phyloP scores from a whole-genome alignment of 2,888 invertebrate species.

The Archips crataeganus region DNA sequence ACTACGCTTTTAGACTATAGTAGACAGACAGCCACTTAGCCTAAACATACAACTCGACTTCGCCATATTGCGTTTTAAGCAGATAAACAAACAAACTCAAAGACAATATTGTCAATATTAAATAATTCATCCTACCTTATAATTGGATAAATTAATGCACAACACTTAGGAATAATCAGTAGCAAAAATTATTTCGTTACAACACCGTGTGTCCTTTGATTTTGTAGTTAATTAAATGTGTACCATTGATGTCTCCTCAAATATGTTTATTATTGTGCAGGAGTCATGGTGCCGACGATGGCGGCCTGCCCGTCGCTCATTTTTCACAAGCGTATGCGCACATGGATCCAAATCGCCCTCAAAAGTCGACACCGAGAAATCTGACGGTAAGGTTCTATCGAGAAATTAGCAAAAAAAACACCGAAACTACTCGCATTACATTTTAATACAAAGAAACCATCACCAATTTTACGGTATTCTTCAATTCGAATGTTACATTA shows the following conservation, averaged over 20 bases:
- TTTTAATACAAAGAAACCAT: conserved; percentile 71
- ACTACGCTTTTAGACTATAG: no score
- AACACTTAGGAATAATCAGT: no score
- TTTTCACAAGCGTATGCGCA: conserved; percentile 75
- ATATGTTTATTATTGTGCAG: conserved; percentile 66
- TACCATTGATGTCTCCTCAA: background rate
- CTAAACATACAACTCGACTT: no score
- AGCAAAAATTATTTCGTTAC: no score
- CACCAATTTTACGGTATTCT: conserved; percentile 76
- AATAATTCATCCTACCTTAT: no score
- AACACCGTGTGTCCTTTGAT: background rate
- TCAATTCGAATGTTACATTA: conserved; percentile 58
- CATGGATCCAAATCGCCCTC: conserved; percentile 75
- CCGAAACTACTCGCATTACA: conserved; percentile 57
- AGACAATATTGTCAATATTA: no score
- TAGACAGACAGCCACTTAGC: no score
- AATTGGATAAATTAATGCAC: no score
- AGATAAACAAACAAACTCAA: no score
- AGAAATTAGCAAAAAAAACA: conserved; percentile 43
- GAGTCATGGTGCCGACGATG: conserved; percentile 88
- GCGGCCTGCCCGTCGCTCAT: conserved; percentile 80
- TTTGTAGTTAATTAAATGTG: background rate
- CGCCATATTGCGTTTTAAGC: no score
- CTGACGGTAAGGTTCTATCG: conserved; percentile 73
- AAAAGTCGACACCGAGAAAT: conserved; percentile 75